Conservation (phyloP, 1,140 invertebrate species). For the Chelonus insularis region DNA sequence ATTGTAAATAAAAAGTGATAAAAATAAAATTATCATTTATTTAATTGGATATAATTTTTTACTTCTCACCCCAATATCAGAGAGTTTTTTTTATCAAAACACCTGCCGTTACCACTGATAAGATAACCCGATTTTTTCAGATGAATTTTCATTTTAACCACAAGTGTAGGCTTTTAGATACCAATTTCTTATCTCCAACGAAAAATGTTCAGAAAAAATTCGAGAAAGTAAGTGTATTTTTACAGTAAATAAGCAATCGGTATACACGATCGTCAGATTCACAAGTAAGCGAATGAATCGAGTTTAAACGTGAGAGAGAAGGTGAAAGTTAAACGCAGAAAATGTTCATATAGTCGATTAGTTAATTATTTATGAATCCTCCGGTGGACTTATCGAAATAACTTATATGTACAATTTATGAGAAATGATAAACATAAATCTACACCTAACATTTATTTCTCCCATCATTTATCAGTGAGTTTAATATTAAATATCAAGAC, state of each 20-base stretch:
- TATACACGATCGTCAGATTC: background rate
- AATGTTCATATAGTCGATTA: background rate
- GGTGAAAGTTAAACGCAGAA: background rate
- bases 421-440: background rate
- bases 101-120: no score
- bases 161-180: no score
- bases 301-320: constrained; percentile 5
- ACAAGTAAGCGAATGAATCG: constrained; percentile 16
- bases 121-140: no score
- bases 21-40: no score
- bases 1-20: no score
- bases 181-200: no score
- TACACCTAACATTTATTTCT: background rate
- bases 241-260: background rate
- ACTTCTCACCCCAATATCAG: no score
- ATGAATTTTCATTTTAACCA: no score
- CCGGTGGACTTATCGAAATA: background rate
- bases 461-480: background rate
- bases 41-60: no score
- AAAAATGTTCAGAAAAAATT: no score
- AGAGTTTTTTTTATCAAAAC: no score
- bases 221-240: background rate
- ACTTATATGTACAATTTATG: background rate
- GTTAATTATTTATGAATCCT: background rate
- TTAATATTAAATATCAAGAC: constrained; percentile 11